Conservation (phyloP, 1,140 invertebrate species). For the Ceratitis capitata region DNA sequence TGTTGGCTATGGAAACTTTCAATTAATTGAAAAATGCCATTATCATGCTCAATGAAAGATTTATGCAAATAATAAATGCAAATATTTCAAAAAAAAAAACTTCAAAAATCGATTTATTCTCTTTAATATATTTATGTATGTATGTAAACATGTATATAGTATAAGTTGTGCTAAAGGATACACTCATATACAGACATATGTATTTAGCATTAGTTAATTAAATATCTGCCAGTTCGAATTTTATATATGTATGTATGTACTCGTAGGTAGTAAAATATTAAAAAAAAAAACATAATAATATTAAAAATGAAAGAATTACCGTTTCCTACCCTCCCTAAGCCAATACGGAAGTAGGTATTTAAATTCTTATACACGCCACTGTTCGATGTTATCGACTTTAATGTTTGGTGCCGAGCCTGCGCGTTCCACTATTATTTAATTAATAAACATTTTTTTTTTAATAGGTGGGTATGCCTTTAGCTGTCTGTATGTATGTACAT, state of each 20-base stretch:
- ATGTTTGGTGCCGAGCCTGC: neutral
- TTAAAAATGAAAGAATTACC: no score
- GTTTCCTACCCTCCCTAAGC: neutral
- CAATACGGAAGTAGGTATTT: constrained; percentile 20
- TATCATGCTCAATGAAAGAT: neutral
- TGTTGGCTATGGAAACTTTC: neutral
- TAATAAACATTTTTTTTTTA: neutral
- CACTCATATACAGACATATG: neutral
- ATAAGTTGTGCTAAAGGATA: neutral
- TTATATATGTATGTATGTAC: no score
- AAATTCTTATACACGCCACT: neutral
- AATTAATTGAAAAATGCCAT: neutral
- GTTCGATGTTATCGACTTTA: neutral
- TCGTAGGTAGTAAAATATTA: no score
- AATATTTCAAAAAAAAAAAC: neutral
- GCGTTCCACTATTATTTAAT: neutral
- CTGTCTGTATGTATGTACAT: neutral
- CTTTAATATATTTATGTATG: neutral
- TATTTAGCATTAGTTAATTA: no score
- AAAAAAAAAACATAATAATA: no score
- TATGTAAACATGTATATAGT: neutral
- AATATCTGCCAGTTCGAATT: no score
- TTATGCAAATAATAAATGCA: neutral
- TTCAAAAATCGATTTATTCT: neutral
- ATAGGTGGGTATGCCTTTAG: neutral